These are phyloP conservation scores for Dipodomys merriami DNA, from an alignment of 2,113 vertebrate genomes.

Conservation along the genomic window DNA sequence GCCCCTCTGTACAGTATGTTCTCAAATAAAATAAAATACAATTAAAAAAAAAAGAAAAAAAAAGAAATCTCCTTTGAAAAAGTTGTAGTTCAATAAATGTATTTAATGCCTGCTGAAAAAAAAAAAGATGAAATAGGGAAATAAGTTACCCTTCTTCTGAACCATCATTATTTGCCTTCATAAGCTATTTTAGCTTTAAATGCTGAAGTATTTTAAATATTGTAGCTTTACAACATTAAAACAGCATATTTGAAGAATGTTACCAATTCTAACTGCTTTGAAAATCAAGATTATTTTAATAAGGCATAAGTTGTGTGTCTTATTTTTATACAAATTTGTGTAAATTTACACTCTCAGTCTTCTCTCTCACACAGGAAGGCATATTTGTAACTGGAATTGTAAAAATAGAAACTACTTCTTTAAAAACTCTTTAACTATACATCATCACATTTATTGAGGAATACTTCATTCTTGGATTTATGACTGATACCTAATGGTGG, in stretches of 20 bases:
- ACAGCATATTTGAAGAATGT: not conserved
- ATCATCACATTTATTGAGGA: not conserved
- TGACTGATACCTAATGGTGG: not conserved
- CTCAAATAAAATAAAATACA: no score
- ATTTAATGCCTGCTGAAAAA: no score
- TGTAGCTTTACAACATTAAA: not conserved
- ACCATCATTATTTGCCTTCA: not conserved
- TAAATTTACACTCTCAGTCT: not conserved
- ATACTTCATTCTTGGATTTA: not conserved
- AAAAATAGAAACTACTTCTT: not conserved
- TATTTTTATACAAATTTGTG: constrained; percentile 2
- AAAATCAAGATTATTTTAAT: constrained; percentile 36
- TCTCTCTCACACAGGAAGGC: not conserved
- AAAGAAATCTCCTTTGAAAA: no score
- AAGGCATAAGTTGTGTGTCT: not conserved
- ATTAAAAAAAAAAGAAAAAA: no score
- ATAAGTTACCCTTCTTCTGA: not conserved
- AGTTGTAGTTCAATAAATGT: no score
- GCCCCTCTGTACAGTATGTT: no score
- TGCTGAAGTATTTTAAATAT: no score
- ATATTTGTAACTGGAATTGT: constrained; percentile 34
- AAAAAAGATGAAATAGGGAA: not conserved
- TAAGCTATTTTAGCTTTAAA: constrained; percentile 5
- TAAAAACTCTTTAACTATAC: constrained; percentile 16
- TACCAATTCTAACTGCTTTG: constrained; percentile 11